Evolutionary conservation across 2,797 vertebrate species (phyloP), one percentile per base, ranked within the genome.

Genomic region (Sus cebifrons): DNA sequence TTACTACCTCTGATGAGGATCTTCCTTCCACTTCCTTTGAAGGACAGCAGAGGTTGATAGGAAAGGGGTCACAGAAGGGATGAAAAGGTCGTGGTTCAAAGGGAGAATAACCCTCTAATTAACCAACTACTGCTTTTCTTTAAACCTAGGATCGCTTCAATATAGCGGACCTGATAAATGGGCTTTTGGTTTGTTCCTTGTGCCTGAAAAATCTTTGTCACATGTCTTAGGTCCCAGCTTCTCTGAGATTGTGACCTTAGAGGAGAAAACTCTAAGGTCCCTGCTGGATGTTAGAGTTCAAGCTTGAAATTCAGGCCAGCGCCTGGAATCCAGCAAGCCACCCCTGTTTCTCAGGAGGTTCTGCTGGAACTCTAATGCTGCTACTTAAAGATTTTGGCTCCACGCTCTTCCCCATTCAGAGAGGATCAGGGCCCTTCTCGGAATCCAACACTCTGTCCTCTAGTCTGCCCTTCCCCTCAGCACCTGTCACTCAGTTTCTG

Each of bases 251-350:
- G 5, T 21, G 4, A 16, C 15, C 10, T 84, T 52, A 49, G 44
- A 49, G 44, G 44, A 49, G 44, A 49, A 49, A 49, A 49, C 36
- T 84, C 25, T 8, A 77, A 44, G 25, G 27, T 56, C 54, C 64
- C 15, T 52, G 2, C 5, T 71, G 20, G 29, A 82, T 87, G 65
- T 82, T 73, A 60, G 44, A 73, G 15, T 90, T 96, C 60, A 95
- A 73, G 75, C 62, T 82, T 82, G n/a, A 95, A 94, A 82, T 25
- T 73, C 14, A 67, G 52, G 13, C 20, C 64, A 85, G 17, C 75
- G 17, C 29, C 65, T 78, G 14, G 32, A 71, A 44, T 91, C 40
- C 67, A 64, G 73, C 3, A 2, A 82, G 13, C 18, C 9, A 60
- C 9, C 21, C 65, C 27, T 81, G 13, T 58, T 65, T 25, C 49